Percentiles rank a stretch among this genome's conserved stretches.
phyloP scores from a whole-genome alignment of 2,797 vertebrate genomes.

The Oreochromis grahami region DNA sequence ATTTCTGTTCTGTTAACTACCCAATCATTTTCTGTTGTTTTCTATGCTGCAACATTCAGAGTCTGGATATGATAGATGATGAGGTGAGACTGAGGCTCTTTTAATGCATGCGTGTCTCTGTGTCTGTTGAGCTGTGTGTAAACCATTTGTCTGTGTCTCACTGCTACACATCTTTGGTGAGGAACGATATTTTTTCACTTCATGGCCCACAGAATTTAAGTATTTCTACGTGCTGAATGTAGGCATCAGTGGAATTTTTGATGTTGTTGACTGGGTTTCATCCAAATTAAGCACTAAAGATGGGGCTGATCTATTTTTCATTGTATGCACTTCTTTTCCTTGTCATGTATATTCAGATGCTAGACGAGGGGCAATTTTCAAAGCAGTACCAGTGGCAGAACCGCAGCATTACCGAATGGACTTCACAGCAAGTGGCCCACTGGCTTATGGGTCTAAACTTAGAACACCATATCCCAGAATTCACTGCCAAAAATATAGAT shows the following conservation, averaged over 20 bases:
- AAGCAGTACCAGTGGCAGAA: slow-evolving; percentile 85
- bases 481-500: slow-evolving; percentile 89
- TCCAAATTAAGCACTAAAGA: neutral
- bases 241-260: neutral
- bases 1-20: slow-evolving; percentile 43
- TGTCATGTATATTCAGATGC: slow-evolving; percentile 75
- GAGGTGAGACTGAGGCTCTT: slow-evolving; percentile 85
- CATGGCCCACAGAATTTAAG: neutral
- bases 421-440: slow-evolving; percentile 87
- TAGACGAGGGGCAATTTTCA: slow-evolving; percentile 84
- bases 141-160: neutral
- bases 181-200: neutral
- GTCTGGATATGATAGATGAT: slow-evolving; percentile 98
- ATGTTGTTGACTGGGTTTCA: neutral
- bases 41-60: slow-evolving; percentile 80
- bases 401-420: slow-evolving; percentile 86
- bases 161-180: neutral
- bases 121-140: neutral
- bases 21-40: slow-evolving; percentile 41
- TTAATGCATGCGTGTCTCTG: neutral
- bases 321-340: neutral
- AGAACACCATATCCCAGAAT: slow-evolving; percentile 90
- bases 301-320: neutral
- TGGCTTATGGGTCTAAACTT: slow-evolving; percentile 90
- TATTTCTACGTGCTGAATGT: neutral